Evolutionary conservation across 2,113 vertebrate genomes (phyloP), one percentile per base, ranked within the genome.

Genomic region (Cnemophilus loriae): DNA sequence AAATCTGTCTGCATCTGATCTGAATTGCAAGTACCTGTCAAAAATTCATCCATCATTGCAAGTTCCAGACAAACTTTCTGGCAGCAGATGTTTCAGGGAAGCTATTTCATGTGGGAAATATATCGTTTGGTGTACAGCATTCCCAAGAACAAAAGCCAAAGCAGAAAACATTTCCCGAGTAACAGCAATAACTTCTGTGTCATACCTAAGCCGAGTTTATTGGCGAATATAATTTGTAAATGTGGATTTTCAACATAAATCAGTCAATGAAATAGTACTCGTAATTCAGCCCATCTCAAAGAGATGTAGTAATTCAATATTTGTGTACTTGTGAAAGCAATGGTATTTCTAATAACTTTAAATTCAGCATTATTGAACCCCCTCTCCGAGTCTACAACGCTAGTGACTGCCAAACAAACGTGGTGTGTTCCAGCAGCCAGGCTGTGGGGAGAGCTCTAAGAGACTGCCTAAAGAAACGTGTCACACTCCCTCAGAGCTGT

Each of bases 21-120:
- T 98, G 98, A 98, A 98, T 97, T 98, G 96, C 98, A 98, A 98
- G 98, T 97, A 97, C 97, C 97, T 98, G 98, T 98, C 98, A 98
- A 97, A 98, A 98, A 98, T 97, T 97, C 97, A 98, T 98, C 98
- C 97, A 96, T 98, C 98, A 98, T 84, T 94, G 96, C 96, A 84
- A 95, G 85, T 95, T 97, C 93, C 97, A 97, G 97, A 96, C 97
- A 98, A 97, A 98, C 93, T 96, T 97, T 97, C 93, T 98, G 97
- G 96, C 96, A 97, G 97, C 98, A 98, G 97, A 97, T 98, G 98
- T 98, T 97, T 94, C 76, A 91, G 95, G 75, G 87, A 97, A 97
- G 90, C 91, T 91, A 96, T 97, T 98, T 97, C 78, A 17, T 82
- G 68, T 44, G 93, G 97, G 96, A 97, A 93, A 96, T 97, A 95